Percentiles rank a stretch among this genome's conserved stretches.
These are phyloP conservation scores for Caenorhabditis sp. DNA, from an alignment of 2,888 invertebrate species.

Conservation along the genomic window DNA sequence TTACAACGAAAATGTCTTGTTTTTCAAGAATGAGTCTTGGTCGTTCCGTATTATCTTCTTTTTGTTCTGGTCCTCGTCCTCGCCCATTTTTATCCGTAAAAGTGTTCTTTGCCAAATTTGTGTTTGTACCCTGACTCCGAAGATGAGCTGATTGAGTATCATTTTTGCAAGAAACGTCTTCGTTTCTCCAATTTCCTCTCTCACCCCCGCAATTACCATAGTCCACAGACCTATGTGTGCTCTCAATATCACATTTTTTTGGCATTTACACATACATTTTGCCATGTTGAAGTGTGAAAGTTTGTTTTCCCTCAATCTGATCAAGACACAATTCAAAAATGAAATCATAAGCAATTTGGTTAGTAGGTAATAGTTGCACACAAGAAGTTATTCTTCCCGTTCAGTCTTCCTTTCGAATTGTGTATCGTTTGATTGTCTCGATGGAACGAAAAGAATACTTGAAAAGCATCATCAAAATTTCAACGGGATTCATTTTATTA, in stretches of 20 bases:
- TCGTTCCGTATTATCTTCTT: conserved; percentile 11
- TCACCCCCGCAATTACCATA: conserved; percentile 6
- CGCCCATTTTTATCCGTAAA: neutral
- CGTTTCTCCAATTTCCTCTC: neutral
- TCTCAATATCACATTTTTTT: neutral
- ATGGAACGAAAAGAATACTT: neutral
- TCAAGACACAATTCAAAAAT: neutral
- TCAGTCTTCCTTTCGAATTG: neutral
- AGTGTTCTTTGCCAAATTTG: conserved; percentile 2
- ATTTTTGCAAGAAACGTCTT: neutral
- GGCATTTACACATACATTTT: too few species aligned
- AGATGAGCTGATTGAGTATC: neutral
- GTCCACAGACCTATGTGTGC: neutral
- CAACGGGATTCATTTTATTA: conserved; percentile 9
- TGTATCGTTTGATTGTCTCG: neutral
- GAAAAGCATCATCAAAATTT: conserved; percentile 19
- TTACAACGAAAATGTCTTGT: conserved; percentile 34
- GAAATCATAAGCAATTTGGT: neutral
- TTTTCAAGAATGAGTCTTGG: conserved; percentile 33
- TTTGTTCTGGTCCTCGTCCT: neutral
- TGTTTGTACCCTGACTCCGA: conserved; percentile 6
- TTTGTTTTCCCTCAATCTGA: neutral
- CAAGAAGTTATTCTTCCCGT: too few species aligned
- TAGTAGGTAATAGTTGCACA: too few species aligned
- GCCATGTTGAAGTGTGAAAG: neutral